Evolutionary conservation across 2,888 invertebrate genomes (phyloP).

Genomic region (Argyresthia goedartella): DNA sequence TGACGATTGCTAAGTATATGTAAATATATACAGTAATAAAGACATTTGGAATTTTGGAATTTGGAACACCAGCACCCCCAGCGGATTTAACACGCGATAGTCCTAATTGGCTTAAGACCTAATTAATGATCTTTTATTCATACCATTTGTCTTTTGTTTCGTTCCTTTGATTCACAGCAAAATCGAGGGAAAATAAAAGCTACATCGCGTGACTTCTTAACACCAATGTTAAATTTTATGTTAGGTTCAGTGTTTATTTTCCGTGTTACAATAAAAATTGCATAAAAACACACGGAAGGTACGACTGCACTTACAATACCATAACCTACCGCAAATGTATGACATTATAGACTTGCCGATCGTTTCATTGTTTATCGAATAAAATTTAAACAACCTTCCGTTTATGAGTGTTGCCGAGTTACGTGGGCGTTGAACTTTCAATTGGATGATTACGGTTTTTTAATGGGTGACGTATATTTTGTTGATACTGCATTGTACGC

Average conservation of each 20-base stretch:
- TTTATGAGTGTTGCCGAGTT: slow-evolving; percentile 35
- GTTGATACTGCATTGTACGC: slow-evolving; percentile 26
- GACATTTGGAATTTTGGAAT: too few species aligned
- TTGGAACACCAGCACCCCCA: too few species aligned
- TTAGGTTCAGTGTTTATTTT: background rate
- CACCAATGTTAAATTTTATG: too few species aligned
- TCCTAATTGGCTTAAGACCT: too few species aligned
- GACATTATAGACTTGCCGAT: slow-evolving; percentile 42
- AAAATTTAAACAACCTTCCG: slow-evolving; percentile 44
- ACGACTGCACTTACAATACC: slow-evolving; percentile 19
- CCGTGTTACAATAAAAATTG: slow-evolving; percentile 15
- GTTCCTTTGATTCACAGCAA: too few species aligned
- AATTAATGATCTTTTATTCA: too few species aligned
- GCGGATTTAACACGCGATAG: too few species aligned
- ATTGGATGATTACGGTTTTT: slow-evolving; percentile 60
- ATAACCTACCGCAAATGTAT: slow-evolving; percentile 60
- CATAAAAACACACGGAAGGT: slow-evolving; percentile 36
- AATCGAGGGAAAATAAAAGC: too few species aligned
- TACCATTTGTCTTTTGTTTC: too few species aligned
- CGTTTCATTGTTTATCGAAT: slow-evolving; percentile 64
- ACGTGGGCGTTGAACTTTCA: slow-evolving; percentile 57
- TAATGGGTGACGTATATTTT: slow-evolving; percentile 52
- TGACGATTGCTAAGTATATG: too few species aligned
- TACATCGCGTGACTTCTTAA: too few species aligned
- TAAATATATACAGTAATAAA: too few species aligned